Evolutionary conservation across 2,797 vertebrate species (phyloP).

Genomic region (Pitangus sulphuratus): DNA sequence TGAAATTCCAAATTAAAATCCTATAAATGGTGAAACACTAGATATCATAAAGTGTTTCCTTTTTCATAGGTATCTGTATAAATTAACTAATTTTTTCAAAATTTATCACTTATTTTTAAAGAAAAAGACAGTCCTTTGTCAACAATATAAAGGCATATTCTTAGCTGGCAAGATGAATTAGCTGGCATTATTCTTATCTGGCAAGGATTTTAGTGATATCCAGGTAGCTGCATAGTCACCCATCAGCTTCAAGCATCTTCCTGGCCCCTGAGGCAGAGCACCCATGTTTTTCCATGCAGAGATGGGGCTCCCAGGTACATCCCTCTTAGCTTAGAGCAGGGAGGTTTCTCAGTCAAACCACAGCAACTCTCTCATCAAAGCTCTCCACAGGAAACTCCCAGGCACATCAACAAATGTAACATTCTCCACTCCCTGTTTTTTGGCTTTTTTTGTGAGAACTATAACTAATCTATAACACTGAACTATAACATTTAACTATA

Average conservation of each 20-base stretch:
- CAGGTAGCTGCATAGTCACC: not conserved
- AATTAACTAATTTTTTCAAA: not conserved
- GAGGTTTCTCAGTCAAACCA: not conserved
- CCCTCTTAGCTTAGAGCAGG: not conserved
- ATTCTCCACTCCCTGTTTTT: rapidly evolving
- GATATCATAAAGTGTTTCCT: not conserved
- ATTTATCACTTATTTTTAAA: not conserved
- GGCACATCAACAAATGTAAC: rapidly evolving
- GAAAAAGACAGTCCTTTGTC: not conserved
- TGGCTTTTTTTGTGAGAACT: not conserved
- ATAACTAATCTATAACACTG: not conserved
- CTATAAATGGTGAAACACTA: not conserved
- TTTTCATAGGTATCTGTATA: not conserved
- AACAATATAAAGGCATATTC: not conserved
- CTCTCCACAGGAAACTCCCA: not conserved
- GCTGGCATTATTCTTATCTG: too few species aligned
- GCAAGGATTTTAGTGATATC: not conserved
- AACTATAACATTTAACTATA: not conserved
- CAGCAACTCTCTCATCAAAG: not conserved
- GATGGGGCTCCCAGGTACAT: not conserved
- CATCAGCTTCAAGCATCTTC: not conserved
- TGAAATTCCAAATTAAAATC: not conserved
- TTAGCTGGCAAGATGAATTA: not conserved
- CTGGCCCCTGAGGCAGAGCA: not conserved
- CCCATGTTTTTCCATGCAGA: not conserved